These are phyloP conservation scores for Cheilosia vernalis DNA, from an alignment of 2,888 invertebrate genomes.

Conservation along the genomic window DNA sequence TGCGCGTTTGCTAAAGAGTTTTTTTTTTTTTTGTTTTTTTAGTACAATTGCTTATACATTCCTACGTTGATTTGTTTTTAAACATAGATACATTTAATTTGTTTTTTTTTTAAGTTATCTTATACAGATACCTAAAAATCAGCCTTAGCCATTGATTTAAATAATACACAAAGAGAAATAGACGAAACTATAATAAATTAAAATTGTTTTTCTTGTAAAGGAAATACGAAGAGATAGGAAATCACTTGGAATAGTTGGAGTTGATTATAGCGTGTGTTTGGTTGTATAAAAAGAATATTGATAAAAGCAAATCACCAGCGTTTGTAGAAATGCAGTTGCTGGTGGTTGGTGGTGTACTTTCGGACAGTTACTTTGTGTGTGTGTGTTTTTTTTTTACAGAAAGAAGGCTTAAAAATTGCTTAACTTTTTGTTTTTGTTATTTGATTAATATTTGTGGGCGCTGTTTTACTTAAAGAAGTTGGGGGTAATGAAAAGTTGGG, in stretches of 20 bases:
- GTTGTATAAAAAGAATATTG: not conserved
- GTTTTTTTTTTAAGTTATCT: conserved; percentile 54
- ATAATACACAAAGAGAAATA: conserved; percentile 36
- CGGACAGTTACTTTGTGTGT: not conserved
- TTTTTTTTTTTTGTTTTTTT: conserved; percentile 14
- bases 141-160: conserved; percentile 73
- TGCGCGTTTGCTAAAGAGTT: conserved; percentile 63
- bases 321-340: conserved; percentile 55
- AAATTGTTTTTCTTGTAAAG: conserved; percentile 4
- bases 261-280: conserved; percentile 26
- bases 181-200: conserved; percentile 25
- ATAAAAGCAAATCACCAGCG: conserved; percentile 35
- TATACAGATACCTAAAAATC: conserved; percentile 66
- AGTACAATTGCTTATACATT: conserved; percentile 35
- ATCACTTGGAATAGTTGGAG: conserved; percentile 66
- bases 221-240: conserved; percentile 23
- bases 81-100: conserved; percentile 53
- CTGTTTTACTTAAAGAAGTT: not conserved
- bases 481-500: not conserved
- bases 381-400: conserved; percentile 2
- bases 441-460: not conserved
- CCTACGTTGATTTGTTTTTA: conserved; percentile 24
- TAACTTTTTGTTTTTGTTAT: too few species aligned
- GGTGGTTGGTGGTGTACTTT: conserved; percentile 1
- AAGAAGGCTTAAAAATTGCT: not conserved